These are phyloP conservation scores for Zaprionus ghesquierei DNA, from an alignment of 1,140 invertebrate species.

Conservation along the genomic window DNA sequence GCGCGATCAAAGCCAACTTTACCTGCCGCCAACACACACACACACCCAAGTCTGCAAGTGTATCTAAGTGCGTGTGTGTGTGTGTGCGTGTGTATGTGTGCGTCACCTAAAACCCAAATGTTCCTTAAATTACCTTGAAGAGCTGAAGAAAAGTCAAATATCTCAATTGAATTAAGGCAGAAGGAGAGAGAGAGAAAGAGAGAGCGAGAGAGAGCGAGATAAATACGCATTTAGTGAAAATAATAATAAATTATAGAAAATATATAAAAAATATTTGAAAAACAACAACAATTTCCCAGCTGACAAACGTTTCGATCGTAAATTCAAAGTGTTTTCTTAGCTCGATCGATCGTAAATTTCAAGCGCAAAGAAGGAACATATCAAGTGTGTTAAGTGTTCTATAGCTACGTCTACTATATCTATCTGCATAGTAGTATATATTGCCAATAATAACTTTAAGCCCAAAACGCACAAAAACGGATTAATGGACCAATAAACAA, in stretches of 20 bases:
- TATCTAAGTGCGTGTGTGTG: neutral
- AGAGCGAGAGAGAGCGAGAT: slow-evolving; percentile 5
- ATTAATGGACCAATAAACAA: slow-evolving; percentile 44
- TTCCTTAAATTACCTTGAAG: slow-evolving; percentile 77
- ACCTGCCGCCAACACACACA: slow-evolving; percentile 49
- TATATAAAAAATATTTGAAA: slow-evolving; percentile 25
- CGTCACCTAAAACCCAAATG: slow-evolving; percentile 66
- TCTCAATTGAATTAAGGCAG: slow-evolving; percentile 2
- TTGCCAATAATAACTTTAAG: slow-evolving; percentile 13
- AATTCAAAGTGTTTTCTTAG: slow-evolving; percentile 36
- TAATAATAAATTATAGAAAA: slow-evolving; percentile 32
- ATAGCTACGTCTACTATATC: neutral
- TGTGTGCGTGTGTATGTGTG: slow-evolving; percentile 17
- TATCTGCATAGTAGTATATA: neutral
- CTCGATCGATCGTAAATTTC: slow-evolving; percentile 29
- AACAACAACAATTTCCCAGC: slow-evolving; percentile 2
- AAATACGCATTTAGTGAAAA: slow-evolving; percentile 49
- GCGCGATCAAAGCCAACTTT: slow-evolving; percentile 29
- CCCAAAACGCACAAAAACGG: slow-evolving; percentile 7
- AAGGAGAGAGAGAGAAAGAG: neutral
- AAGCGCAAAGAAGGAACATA: slow-evolving; percentile 8
- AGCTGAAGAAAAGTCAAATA: slow-evolving; percentile 47
- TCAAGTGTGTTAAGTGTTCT: slow-evolving; percentile 20
- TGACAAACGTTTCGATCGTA: slow-evolving; percentile 12
- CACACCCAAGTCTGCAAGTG: too few species aligned